Conservation (phyloP, 1,140 invertebrate genomes). For the Pseudomyrmex gracilis region DNA sequence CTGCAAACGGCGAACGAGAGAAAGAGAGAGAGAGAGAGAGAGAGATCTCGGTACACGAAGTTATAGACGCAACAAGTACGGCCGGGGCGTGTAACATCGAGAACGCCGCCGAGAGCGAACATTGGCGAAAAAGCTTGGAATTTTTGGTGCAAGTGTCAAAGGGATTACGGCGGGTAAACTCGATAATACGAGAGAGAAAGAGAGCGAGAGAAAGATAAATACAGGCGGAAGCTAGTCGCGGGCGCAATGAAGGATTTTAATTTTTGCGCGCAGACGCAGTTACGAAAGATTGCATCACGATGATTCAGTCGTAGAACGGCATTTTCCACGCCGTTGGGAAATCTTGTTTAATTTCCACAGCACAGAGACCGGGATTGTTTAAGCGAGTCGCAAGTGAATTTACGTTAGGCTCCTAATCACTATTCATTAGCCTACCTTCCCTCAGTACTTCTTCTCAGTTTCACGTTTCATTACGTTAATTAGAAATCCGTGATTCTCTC, state of each 20-base stretch:
- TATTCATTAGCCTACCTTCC: constrained; percentile 45
- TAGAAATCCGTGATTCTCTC: constrained; percentile 28
- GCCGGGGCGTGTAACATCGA: constrained; percentile 23
- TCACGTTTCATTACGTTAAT: constrained; percentile 57
- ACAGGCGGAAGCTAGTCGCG: background rate
- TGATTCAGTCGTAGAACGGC: constrained; percentile 48
- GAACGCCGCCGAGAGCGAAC: background rate
- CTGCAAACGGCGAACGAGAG: background rate
- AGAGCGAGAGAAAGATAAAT: background rate
- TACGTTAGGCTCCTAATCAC: constrained; percentile 50
- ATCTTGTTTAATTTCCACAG: constrained; percentile 54
- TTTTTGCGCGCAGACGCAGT: constrained; percentile 32
- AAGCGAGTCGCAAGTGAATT: constrained; percentile 43
- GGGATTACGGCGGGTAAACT: constrained; percentile 20
- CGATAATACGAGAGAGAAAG: constrained; percentile 23
- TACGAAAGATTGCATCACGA: constrained; percentile 52
- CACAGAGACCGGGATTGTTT: constrained; percentile 51
- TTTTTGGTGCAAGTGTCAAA: constrained; percentile 47
- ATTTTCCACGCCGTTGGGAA: constrained; percentile 53
- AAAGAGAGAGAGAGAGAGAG: background rate
- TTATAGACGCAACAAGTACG: constrained; percentile 57
- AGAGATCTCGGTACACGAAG: constrained; percentile 31
- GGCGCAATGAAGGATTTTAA: constrained; percentile 6
- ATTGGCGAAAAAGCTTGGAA: background rate
- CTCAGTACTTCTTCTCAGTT: constrained; percentile 22